Conservation (phyloP, 2,888 invertebrate genomes). For the Phytoseiulus persimilis region DNA sequence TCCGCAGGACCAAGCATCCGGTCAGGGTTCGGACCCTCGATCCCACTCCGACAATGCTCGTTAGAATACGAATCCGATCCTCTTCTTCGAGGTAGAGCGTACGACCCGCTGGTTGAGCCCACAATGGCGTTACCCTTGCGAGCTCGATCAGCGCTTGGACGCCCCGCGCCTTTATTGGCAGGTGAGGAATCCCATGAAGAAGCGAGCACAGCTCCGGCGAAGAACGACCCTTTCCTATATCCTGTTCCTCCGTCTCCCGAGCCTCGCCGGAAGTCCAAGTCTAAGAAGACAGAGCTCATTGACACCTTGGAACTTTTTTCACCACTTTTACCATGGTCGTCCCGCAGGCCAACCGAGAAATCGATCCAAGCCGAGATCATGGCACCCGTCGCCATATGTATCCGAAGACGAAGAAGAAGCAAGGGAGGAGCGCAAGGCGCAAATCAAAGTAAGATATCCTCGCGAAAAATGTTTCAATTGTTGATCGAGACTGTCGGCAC, state of each 20-base stretch:
- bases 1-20: constrained; percentile 15
- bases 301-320: too few species aligned
- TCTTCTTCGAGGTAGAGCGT: constrained; percentile 22
- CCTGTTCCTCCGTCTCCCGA: too few species aligned
- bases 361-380: constrained; percentile 50
- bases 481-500: too few species aligned
- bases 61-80: constrained; percentile 13
- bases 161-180: constrained; percentile 35
- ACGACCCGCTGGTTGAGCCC: constrained; percentile 33
- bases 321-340: too few species aligned
- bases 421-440: constrained; percentile 57
- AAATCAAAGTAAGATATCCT: constrained; percentile 51
- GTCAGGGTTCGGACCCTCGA: constrained; percentile 32
- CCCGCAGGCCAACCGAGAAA: constrained; percentile 17
- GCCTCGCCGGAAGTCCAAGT: too few species aligned
- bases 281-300: too few species aligned
- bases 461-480: too few species aligned
- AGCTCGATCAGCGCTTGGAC: constrained; percentile 34
- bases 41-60: constrained; percentile 29
- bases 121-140: constrained; percentile 33
- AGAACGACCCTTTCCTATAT: too few species aligned
- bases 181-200: background rate
- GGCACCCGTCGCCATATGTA: constrained; percentile 55
- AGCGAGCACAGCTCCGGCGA: too few species aligned
- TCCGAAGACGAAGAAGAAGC: constrained; percentile 55